Percentiles rank a stretch among this genome's conserved stretches.
These are phyloP conservation scores for Candoia aspera DNA, from an alignment of 2,113 vertebrate genomes.

Conservation along the genomic window DNA sequence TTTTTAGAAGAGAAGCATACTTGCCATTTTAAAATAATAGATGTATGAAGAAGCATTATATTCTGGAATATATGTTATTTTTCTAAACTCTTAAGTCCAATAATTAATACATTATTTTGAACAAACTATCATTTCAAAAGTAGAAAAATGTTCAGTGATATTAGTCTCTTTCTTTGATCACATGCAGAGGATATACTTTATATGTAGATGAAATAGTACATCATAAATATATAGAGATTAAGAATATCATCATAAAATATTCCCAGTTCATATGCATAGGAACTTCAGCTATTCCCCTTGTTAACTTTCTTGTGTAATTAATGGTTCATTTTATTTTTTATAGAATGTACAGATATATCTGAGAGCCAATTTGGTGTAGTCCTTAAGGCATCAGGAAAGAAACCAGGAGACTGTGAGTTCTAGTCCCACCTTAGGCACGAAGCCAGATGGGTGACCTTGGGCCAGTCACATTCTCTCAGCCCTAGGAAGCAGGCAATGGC, in stretches of 20 bases:
- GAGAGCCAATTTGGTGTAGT: no score
- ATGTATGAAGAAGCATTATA: no score
- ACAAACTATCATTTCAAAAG: not conserved
- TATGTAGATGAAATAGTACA: not conserved
- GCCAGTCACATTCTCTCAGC: no score
- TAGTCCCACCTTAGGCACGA: no score
- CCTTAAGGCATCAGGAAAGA: no score
- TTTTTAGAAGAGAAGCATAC: no score
- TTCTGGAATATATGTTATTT: not conserved
- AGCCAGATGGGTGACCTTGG: no score
- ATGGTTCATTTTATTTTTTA: not conserved
- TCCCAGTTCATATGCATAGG: not conserved
- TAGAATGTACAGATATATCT: no score
- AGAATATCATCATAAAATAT: not conserved
- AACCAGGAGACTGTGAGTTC: no score
- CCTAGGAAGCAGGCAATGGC: no score
- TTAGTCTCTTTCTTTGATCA: conserved; percentile 1
- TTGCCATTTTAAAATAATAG: no score
- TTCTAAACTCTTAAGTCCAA: not conserved
- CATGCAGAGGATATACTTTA: not conserved
- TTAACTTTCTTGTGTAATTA: not conserved
- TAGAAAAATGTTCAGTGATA: not conserved
- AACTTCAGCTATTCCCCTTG: not conserved
- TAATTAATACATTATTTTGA: not conserved
- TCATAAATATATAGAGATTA: not conserved